Conservation (phyloP, 2,888 invertebrate species). For the Apamea monoglypha region DNA sequence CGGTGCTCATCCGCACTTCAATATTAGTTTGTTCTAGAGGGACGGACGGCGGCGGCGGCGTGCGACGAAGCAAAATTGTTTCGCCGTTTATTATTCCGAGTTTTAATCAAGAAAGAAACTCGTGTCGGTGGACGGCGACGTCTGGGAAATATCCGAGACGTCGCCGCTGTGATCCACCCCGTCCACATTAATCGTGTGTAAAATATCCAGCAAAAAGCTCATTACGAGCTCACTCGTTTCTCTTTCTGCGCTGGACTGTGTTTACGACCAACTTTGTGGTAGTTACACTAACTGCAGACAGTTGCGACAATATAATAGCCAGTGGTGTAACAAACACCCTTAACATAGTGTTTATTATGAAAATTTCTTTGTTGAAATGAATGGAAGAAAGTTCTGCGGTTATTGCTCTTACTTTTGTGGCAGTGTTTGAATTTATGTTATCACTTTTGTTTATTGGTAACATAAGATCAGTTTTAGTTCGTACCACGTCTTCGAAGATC, state of each 20-base stretch:
- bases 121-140: slow-evolving; percentile 73
- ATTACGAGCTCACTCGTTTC: slow-evolving; percentile 70
- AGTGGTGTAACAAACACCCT: slow-evolving; percentile 49
- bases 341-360: slow-evolving; percentile 60
- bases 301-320: slow-evolving; percentile 58
- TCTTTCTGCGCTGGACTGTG: slow-evolving; percentile 65
- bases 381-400: slow-evolving; percentile 52
- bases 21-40: slow-evolving; percentile 82
- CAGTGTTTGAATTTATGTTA: slow-evolving; percentile 36
- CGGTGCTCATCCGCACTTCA: slow-evolving; percentile 77
- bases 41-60: slow-evolving; percentile 72
- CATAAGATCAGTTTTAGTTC: slow-evolving; percentile 26
- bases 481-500: slow-evolving; percentile 58
- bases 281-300: slow-evolving; percentile 65
- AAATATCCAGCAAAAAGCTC: slow-evolving; percentile 78
- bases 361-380: slow-evolving; percentile 55
- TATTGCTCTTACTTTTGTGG: slow-evolving; percentile 44
- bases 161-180: slow-evolving; percentile 75
- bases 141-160: slow-evolving; percentile 81
- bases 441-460: slow-evolving; percentile 48
- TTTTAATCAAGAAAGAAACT: slow-evolving; percentile 88
- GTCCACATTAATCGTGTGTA: slow-evolving; percentile 81
- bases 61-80: slow-evolving; percentile 83
- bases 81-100: slow-evolving; percentile 87
- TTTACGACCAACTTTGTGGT: slow-evolving; percentile 63